Evolutionary conservation across 2,797 vertebrate species (phyloP), one percentile per base, ranked within the genome.

Genomic region (Falco novaeseelandiae): DNA sequence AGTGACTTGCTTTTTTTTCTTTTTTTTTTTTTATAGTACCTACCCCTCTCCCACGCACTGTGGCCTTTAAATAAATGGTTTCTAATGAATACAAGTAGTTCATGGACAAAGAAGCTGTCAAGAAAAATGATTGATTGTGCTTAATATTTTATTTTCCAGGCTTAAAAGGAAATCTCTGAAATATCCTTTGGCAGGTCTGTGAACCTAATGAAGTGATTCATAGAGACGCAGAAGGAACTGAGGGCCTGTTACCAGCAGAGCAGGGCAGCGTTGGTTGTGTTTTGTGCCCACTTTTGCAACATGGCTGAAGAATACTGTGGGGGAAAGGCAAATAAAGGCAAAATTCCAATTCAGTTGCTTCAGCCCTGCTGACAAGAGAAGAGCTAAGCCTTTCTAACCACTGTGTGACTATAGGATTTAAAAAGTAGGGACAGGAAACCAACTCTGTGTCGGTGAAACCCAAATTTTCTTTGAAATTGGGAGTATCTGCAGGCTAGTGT

Each of bases 131-230:
- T 61, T 85, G 89, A 95, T 96, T 87, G 16, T 57, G 51, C 67
- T 92, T 91, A 84, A 80, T 93, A 89, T 90, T 94, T 95, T 84
- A 87, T 87, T 94, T 95, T 89, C 90, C 70, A 57, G 81, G 77
- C 83, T 92, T 86, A 79, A 92, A 93, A 90, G 67, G 62, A 95
- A 89, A 89, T 82, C 55, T 92, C 81, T 87, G 80, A 89, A 96
- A 89, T 92, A 93, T 67, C 63, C 63, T 93, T 92, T 95, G 93
- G 26, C 85, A 87, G 81, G 55, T 92, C 71, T 89, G 55, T 52
- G 80, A 90, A 89, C 81, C 44, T 94, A 90, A 89, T 82, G 58
- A 76, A 92, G 77, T 70, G 81, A 70, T 96, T 93, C 77, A 46
- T 1, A 70, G 67, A 71, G 59, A 71, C 34, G 26, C 8, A 70